Evolutionary conservation across 1,140 invertebrate species (phyloP), one percentile per base, ranked within the genome.

Genomic region (Bombyx mandarina): DNA sequence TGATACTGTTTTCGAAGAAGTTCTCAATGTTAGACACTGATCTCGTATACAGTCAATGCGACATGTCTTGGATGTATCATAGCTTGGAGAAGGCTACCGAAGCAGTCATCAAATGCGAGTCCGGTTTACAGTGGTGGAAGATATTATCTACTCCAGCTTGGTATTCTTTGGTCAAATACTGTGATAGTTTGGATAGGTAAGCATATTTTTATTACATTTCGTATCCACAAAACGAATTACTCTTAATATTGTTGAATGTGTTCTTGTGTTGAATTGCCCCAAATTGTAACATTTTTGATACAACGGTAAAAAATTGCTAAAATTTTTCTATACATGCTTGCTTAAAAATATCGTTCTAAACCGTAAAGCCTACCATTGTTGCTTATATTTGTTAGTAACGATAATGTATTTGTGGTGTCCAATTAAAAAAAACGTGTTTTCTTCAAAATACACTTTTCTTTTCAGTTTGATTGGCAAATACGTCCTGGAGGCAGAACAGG

Each of bases 121-220:
- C 81, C 26, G 91, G 91, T 2, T 79, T 92, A 57, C 91, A 91
- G 45, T 62, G 92, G 8, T 94, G 93, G 93, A 91, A 93, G 73
- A 88, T 92, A n/a, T 81, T 92, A 26, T 69, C 90, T 6, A 93
- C 93, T 0, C 89, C 89, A 0, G 81, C 89, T 18, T 91, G 90
- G 79, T 89, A 84, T 59, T 89, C 87, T 46, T 75, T 93, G 0
- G 89, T 90, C 45, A 83, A 87, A 61, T 78, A 91, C 51, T 91
- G 91, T 58, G 89, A 91, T 58, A 76, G 77, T 49, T 87, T 92
- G 47, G 90, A 92, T 54, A 82, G 82, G 91, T 91, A 60, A 46
- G 57, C 52, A 6, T 46, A 43, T 8, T 12, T 12, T 12, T 60
- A 35, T 5, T 35, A 35, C 26, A 5, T 35, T 35, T 35, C 1